These are phyloP conservation scores for Fukomys damarensis DNA, from an alignment of 2,113 vertebrate species.

Conservation along the genomic window DNA sequence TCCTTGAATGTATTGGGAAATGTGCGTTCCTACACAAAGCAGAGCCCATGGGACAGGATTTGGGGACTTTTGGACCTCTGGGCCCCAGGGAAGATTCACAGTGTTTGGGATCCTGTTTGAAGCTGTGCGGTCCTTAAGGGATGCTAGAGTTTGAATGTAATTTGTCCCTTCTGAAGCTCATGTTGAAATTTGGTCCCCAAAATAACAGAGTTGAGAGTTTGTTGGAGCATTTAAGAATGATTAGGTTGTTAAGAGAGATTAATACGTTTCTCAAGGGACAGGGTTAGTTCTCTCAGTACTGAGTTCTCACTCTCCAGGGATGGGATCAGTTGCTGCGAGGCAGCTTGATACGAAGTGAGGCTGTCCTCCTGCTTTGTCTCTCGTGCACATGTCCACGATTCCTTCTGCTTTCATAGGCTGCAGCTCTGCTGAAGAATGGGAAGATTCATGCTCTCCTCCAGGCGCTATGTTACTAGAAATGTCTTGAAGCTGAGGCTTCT, in stretches of 20 bases:
- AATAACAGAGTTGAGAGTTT: not conserved
- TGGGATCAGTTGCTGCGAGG: fast-evolving
- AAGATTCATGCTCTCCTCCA: fast-evolving
- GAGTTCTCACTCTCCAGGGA: not conserved
- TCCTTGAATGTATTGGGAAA: not conserved
- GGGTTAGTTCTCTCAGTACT: not conserved
- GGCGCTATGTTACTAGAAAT: not conserved
- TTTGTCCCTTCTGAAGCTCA: not conserved
- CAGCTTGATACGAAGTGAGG: not conserved
- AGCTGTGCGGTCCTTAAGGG: not conserved
- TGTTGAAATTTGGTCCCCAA: not conserved
- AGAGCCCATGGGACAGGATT: not conserved
- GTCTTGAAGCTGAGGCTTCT: not conserved
- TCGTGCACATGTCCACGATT: not conserved
- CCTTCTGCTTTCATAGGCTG: not conserved
- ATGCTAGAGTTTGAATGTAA: not conserved
- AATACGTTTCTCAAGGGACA: not conserved
- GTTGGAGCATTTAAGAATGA: not conserved
- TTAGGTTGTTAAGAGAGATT: not conserved
- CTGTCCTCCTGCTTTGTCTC: not conserved
- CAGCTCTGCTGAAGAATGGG: too few relatives aligned
- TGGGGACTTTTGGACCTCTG: not conserved
- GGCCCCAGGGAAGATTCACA: not conserved
- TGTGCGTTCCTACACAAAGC: not conserved
- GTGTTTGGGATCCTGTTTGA: not conserved